Conservation (phyloP, 2,113 vertebrate species). For the Epinephelus cyanopodus region DNA sequence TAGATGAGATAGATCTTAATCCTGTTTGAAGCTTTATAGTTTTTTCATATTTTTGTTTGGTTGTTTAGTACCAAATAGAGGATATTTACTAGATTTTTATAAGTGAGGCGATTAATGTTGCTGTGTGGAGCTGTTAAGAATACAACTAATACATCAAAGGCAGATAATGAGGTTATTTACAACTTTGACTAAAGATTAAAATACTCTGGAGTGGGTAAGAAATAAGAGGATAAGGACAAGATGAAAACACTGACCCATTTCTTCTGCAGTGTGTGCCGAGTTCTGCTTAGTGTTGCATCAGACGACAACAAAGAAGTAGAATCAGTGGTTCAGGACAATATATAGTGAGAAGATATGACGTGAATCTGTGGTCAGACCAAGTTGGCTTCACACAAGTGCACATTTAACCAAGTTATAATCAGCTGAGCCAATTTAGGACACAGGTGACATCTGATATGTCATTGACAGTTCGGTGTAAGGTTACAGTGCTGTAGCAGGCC, state of each 20-base stretch:
- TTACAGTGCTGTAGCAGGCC: not conserved
- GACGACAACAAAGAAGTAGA: not conserved
- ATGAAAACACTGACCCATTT: not conserved
- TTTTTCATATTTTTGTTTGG: not conserved
- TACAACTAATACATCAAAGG: not conserved
- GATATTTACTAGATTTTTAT: no score
- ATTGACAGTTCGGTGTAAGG: not conserved
- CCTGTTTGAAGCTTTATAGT: not conserved
- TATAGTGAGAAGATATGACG: not conserved
- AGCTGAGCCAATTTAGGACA: not conserved
- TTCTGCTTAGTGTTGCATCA: not conserved
- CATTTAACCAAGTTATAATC: not conserved
- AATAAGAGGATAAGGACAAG: not conserved
- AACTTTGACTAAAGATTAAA: not conserved
- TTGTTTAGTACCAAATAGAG: not conserved
- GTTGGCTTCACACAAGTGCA: not conserved
- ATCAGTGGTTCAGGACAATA: not conserved
- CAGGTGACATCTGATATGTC: slow-evolving; percentile 15
- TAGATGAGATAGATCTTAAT: slow-evolving; percentile 6
- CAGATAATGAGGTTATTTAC: not conserved
- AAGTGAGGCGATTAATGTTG: no score
- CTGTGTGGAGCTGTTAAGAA: not conserved
- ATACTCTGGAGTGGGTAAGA: not conserved
- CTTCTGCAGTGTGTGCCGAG: not conserved
- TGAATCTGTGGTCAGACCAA: not conserved